Evolutionary conservation across 2,797 vertebrate genomes (phyloP), one percentile per base, ranked within the genome.

Genomic region (Smutsia gigantea): DNA sequence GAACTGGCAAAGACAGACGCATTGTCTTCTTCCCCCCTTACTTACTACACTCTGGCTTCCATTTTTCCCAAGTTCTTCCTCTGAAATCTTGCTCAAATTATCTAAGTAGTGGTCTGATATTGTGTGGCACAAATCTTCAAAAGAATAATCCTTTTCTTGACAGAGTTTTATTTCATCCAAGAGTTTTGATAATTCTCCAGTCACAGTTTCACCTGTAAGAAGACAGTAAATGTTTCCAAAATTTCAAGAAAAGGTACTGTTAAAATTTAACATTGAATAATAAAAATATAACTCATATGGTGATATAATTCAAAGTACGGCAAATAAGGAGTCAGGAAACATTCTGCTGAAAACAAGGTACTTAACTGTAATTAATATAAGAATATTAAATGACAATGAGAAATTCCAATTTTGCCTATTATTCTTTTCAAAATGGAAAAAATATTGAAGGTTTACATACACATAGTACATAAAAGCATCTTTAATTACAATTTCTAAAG

Each of bases 111-210:
- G 98, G 78, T 99, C 99, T 97, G 99, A 99, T 97, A 99, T 99
- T 94, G 99, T 99, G 97, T 99, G 99, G 98, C 99, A 99, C 93
- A 99, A 99, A 97, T 99, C 99, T 99, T 99, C 99, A 75, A 99
- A 99, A 93, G 99, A 99, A 98, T 99, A 99, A 97, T 99, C 99
- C 96, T 99, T 99, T 98, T 99, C 99, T 97, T 99, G 99, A 97
- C 99, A 99, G 97, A 99, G 99, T 98, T 99, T 99, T 97, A 99
- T 99, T 99, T 99, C 99, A 94, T 99, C 99, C 98, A 99, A 99
- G 95, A 99, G 99, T 97, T 99, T 99, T 89, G 99, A 99, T 97
- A 99, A 98, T 97, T 99, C 99, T 61, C 99, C 99, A 49, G 99
- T 99, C 98, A 99, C 99, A 31, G 99, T 99, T 93, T 99, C 99